Evolutionary conservation across 2,797 vertebrate genomes (phyloP).

Genomic region (Cyclopterus lumpus): DNA sequence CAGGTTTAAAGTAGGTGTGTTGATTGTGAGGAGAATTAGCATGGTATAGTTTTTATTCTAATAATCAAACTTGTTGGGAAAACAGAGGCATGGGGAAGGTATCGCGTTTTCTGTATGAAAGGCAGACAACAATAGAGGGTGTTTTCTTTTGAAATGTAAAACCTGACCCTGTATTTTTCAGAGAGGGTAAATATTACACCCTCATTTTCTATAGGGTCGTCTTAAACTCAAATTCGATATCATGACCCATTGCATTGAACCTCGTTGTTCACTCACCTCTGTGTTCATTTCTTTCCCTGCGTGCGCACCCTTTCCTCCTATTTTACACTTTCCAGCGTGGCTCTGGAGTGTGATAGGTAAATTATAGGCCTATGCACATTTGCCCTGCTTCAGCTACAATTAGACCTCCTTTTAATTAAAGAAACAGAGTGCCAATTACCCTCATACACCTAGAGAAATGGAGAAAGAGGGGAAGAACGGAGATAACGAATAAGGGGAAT

Average conservation of each 20-base stretch:
- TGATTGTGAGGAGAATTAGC: background rate
- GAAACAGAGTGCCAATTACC: constrained; percentile 82
- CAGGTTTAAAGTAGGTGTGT: background rate
- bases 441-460: constrained; percentile 60
- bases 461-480: constrained; percentile 39
- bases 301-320: constrained; percentile 16
- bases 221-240: constrained; percentile 51
- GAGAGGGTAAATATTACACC: constrained; percentile 40
- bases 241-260: constrained; percentile 42
- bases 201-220: constrained; percentile 30
- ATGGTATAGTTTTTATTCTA: constrained; percentile 12
- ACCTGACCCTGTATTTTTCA: constrained; percentile 53
- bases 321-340: constrained; percentile 57
- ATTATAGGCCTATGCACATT: constrained; percentile 76
- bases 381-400: constrained; percentile 79
- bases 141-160: constrained; percentile 70
- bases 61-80: constrained; percentile 5
- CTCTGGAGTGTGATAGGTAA: constrained; percentile 73
- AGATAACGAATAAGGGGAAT: constrained; percentile 50
- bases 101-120: constrained; percentile 40
- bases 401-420: constrained; percentile 84
- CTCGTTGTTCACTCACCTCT: constrained; percentile 38
- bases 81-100: constrained; percentile 18
- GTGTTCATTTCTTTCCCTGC: constrained; percentile 38
- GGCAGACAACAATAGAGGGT: constrained; percentile 53